Conservation (phyloP, 1,140 invertebrate genomes). For the Vollenhovia emeryi region DNA sequence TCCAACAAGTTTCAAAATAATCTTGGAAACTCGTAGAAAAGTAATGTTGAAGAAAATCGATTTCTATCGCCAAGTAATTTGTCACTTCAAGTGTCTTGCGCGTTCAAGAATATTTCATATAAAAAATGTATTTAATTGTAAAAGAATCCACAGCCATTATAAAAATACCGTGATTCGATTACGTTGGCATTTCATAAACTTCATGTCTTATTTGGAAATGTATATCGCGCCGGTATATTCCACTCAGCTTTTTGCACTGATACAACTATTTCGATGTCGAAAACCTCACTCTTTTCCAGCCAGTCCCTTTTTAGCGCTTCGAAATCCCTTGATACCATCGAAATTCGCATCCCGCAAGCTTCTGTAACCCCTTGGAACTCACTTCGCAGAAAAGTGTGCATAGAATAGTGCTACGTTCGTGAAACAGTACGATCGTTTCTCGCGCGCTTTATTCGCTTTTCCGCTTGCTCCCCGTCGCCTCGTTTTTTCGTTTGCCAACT, state of each 20-base stretch:
- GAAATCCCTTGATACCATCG: constrained; percentile 26
- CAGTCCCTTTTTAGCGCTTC: constrained; percentile 29
- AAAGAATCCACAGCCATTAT: too few relatives aligned
- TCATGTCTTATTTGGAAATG: not conserved
- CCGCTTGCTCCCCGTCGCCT: constrained; percentile 5
- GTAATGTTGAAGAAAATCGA: not conserved
- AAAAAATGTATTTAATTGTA: not conserved
- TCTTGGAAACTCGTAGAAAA: not conserved
- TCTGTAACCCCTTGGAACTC: constrained; percentile 9
- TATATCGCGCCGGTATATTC: not conserved
- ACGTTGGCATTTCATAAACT: not conserved
- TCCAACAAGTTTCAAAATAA: not conserved
- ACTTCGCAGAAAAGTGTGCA: constrained; percentile 24
- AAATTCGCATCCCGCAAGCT: constrained; percentile 11
- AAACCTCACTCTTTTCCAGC: not conserved
- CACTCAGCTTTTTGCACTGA: not conserved
- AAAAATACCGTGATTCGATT: not conserved
- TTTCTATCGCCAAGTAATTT: not conserved
- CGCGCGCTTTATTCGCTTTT: constrained; percentile 29
- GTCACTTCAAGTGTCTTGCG: too few relatives aligned
- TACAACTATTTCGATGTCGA: not conserved
- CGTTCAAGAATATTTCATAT: not conserved
- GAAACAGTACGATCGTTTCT: constrained; percentile 58
- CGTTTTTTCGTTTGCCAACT: constrained; percentile 31
- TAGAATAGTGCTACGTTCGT: constrained; percentile 48